Base-by-base conservation (phyloP, 2,797 vertebrate genomes). In the Manis javanica region DNA sequence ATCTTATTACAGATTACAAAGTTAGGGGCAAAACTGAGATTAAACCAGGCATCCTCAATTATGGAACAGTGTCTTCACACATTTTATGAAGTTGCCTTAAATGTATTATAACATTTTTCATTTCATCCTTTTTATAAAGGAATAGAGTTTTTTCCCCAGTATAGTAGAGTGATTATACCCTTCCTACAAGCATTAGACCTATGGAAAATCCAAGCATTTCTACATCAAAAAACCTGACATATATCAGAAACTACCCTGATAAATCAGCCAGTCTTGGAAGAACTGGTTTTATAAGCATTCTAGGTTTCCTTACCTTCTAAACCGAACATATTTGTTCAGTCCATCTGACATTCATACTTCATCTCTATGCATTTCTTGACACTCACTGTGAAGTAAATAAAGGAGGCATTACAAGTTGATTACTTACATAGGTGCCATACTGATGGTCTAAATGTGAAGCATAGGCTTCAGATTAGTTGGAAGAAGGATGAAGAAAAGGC, bases 251-350 rank as follows among this genome's bases (percentile, higher is more conserved):
- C 34, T 71, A 63, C 37, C 42, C 26, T 46, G 21, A 31, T 57
- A 77, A 85, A 34, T 53, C 85, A 93, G 66, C 24, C 34, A 75
- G 53, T 86, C n/a, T 87, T 82, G 72, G 87, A 96, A 63, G 31
- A 82, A 72, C 53, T 96, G 84, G 21, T 74, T 92, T 84, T 74
- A 42, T 90, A 87, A 85, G 37, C 69, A 92, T 79, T 72, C 71
- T 94, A 49, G 6, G 24, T 94, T 63, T 82, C 23, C 74, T 64
- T 93, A 13, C 42, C 42, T 95, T 91, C 49, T 75, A 71, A 64
- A 79, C 21, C 69, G 57, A 74, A 64, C 10, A 69, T 81, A 26
- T 89, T 46, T 69, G 13, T 93, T 86, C 14, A 57, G 26, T 51
- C 37, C 59, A 24, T 59, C 26, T 63, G 37, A 66, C 71, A 29